phyloP scores from a whole-genome alignment of 2,113 vertebrate genomes.

The Ammodytes marinus region DNA sequence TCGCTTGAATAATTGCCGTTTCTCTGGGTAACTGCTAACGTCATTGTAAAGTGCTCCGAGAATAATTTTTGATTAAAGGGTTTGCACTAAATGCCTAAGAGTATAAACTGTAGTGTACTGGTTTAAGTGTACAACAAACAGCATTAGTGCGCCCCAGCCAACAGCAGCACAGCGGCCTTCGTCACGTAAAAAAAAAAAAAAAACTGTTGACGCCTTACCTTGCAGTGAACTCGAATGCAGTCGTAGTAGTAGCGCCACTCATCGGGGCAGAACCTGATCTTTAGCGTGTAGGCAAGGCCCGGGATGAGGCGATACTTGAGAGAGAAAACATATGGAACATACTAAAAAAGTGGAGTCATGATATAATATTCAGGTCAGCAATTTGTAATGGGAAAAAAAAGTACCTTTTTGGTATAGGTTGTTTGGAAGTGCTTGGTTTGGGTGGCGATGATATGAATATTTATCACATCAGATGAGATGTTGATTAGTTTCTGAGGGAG shows the following conservation, averaged over 20 bases:
- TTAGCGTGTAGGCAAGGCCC: constrained; percentile 88
- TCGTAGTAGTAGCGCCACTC: constrained; percentile 96
- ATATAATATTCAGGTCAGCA: constrained; percentile 30
- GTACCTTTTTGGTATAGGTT: constrained; percentile 91
- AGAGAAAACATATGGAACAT: constrained; percentile 26
- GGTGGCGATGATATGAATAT: constrained; percentile 91
- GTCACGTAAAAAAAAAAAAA: no score
- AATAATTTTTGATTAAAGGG: neutral
- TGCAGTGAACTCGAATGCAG: constrained; percentile 91
- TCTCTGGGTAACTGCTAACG: neutral
- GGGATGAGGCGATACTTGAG: constrained; percentile 90
- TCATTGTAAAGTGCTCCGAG: neutral
- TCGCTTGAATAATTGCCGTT: neutral
- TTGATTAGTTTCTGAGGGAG: constrained; percentile 91
- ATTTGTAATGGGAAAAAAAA: constrained; percentile 9
- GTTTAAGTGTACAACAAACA: neutral
- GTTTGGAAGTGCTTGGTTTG: constrained; percentile 93
- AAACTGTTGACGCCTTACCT: constrained; percentile 80
- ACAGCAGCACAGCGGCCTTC: neutral
- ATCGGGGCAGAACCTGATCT: constrained; percentile 89
- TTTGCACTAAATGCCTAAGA: neutral
- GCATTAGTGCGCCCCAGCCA: neutral
- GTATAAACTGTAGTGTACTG: no score
- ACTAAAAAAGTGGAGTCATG: neutral
- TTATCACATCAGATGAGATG: constrained; percentile 86